Conservation (phyloP, 2,113 vertebrate genomes). For the Tragelaphus imberbis region DNA sequence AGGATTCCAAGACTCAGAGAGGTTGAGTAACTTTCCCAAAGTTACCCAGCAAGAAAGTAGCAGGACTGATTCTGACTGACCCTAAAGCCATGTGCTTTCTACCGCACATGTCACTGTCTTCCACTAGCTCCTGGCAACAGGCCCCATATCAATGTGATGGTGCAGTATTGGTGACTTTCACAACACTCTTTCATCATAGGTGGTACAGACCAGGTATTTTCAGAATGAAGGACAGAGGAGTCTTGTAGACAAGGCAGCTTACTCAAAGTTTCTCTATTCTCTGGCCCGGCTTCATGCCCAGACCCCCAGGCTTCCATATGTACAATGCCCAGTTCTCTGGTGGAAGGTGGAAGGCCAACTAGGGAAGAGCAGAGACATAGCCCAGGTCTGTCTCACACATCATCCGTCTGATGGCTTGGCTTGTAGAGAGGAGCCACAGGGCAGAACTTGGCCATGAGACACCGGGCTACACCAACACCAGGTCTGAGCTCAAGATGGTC, state of each 20-base stretch:
- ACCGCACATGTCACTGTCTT: neutral
- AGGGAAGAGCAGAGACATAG: neutral
- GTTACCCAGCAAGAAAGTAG: slow-evolving; percentile 18
- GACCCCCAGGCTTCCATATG: neutral
- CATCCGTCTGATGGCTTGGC: neutral
- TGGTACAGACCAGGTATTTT: neutral
- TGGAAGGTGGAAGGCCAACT: neutral
- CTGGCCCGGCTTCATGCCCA: neutral
- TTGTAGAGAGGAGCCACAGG: neutral
- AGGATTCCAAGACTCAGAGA: slow-evolving; percentile 24
- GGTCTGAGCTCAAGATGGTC: neutral
- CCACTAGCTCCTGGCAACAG: neutral
- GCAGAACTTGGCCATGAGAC: neutral
- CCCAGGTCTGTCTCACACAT: neutral
- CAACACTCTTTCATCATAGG: neutral
- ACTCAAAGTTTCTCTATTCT: neutral
- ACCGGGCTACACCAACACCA: neutral
- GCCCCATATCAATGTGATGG: neutral
- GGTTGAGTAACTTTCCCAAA: neutral
- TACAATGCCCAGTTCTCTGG: neutral
- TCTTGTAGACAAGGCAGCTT: neutral
- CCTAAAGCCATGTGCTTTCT: neutral
- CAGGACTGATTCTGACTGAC: neutral
- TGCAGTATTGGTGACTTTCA: neutral
- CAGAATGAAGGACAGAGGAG: neutral